Percentiles rank a stretch among this genome's conserved stretches.
Conservation (phyloP, 2,113 vertebrate genomes). For the Siniperca knerii region DNA sequence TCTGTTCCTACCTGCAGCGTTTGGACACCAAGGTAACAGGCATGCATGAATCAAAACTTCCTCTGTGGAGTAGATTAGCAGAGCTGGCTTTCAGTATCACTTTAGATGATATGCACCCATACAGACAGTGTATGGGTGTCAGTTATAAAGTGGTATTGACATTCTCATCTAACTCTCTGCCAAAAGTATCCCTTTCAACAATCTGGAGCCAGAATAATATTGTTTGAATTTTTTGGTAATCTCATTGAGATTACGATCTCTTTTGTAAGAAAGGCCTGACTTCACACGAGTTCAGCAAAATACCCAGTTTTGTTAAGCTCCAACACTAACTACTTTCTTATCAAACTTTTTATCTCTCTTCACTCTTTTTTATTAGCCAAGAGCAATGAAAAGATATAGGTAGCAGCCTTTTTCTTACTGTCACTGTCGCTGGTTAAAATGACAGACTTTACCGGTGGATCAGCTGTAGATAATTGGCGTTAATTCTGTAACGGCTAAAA, state of each 20-base stretch:
- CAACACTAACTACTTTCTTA: neutral
- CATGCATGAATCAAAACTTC: conserved; percentile 8
- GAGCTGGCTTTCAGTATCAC: neutral
- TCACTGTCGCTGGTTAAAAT: neutral
- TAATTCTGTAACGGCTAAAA: neutral
- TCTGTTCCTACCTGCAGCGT: conserved; percentile 96
- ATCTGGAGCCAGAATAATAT: no score
- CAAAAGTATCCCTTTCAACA: neutral
- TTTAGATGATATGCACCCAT: conserved; percentile 30
- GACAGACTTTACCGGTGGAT: neutral
- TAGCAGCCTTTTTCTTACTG: neutral
- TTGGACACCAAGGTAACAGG: conserved; percentile 92
- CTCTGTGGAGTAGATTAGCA: conserved; percentile 2
- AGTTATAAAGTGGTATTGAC: conserved; percentile 11
- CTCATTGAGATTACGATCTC: neutral
- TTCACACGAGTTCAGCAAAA: neutral
- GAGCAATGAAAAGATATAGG: neutral
- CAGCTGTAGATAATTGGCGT: neutral
- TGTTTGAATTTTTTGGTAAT: neutral
- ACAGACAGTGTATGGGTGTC: conserved; percentile 30
- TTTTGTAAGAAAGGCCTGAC: neutral
- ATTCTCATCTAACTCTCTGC: neutral
- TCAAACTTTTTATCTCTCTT: neutral
- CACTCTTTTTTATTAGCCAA: neutral
- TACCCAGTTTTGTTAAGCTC: neutral